Conservation (phyloP, 2,888 invertebrate genomes). For the Macaria notata region DNA sequence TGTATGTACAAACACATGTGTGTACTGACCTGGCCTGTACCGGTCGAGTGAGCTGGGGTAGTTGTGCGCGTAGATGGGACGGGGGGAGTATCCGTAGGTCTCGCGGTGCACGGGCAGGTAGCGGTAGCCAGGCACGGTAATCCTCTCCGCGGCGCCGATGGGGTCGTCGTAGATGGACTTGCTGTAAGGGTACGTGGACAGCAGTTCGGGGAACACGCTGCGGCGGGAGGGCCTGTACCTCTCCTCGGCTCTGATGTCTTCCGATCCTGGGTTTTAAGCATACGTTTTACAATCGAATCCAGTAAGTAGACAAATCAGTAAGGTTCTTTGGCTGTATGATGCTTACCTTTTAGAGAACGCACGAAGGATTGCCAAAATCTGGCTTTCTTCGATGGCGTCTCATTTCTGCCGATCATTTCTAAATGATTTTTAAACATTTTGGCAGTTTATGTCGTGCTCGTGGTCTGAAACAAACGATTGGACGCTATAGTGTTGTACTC, state of each 20-base stretch:
- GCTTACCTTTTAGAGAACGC: conserved; percentile 94
- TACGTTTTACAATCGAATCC: too few species aligned
- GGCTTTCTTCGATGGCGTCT: conserved; percentile 95
- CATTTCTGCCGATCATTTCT: conserved; percentile 97
- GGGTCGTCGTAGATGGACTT: conserved; percentile 96
- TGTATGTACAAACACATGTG: conserved; percentile 16
- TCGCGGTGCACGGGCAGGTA: conserved; percentile 95
- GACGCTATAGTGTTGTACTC: conserved; percentile 13
- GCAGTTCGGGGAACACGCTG: conserved; percentile 89
- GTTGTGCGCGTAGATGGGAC: conserved; percentile 93
- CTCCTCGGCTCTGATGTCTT: conserved; percentile 95
- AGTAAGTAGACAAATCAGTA: too few species aligned
- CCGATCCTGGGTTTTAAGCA: conserved; percentile 85
- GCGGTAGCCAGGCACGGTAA: conserved; percentile 94
- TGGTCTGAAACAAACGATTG: conserved; percentile 83
- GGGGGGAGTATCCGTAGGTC: conserved; percentile 94
- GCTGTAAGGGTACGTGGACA: conserved; percentile 88
- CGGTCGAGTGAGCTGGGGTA: conserved; percentile 88
- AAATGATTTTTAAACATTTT: conserved; percentile 96
- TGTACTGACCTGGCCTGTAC: conserved; percentile 93
- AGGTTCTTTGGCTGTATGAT: background rate
- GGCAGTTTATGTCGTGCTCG: conserved; percentile 88
- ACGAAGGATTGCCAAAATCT: conserved; percentile 97
- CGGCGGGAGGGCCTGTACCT: conserved; percentile 87
- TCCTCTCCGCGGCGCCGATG: conserved; percentile 89